A percentile compares a stretch with the other conserved stretches of the same genome.
Conservation (phyloP, 64 coral and sea anemone species). For the Stichodactyla mertensii region DNA sequence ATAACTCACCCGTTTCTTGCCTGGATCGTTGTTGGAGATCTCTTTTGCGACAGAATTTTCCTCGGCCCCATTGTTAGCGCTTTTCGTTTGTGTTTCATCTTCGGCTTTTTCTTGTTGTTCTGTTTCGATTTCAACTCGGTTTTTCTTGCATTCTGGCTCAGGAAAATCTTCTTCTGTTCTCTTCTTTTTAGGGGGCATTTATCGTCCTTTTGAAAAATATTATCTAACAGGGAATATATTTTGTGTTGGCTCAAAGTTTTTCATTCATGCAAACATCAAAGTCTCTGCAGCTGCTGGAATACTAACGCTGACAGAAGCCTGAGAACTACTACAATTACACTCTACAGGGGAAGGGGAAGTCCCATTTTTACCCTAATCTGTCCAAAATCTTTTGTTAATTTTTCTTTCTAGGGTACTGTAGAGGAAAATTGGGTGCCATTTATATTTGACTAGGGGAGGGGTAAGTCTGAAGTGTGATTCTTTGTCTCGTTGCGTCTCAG, state of each 20-base stretch:
- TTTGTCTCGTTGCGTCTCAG: neutral
- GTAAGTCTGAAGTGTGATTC: neutral
- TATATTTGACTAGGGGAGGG: neutral
- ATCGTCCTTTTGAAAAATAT: constrained; percentile 13
- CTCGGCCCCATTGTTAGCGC: constrained; percentile 8
- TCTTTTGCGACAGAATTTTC: constrained; percentile 15
- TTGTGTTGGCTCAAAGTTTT: neutral
- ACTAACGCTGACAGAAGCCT: constrained; percentile 10
- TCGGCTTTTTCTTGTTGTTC: neutral
- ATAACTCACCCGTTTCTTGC: constrained; percentile 7
- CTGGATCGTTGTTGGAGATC: constrained; percentile 12
- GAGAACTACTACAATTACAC: constrained; percentile 1
- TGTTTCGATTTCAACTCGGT: neutral
- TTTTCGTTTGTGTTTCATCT: constrained; percentile 8
- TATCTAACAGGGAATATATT: neutral
- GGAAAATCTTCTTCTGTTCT: neutral
- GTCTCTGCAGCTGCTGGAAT: constrained; percentile 23
- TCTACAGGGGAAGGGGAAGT: neutral
- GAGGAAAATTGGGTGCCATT: neutral
- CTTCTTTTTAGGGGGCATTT: constrained; percentile 36
- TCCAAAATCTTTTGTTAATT: neutral
- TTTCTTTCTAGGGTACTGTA: constrained; percentile 11
- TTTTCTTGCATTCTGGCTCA: constrained; percentile 30
- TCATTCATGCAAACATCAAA: constrained; percentile 24
- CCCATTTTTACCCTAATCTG: neutral